Evolutionary conservation across 2,888 invertebrate genomes (phyloP).

Genomic region (Drosophila robusta): DNA sequence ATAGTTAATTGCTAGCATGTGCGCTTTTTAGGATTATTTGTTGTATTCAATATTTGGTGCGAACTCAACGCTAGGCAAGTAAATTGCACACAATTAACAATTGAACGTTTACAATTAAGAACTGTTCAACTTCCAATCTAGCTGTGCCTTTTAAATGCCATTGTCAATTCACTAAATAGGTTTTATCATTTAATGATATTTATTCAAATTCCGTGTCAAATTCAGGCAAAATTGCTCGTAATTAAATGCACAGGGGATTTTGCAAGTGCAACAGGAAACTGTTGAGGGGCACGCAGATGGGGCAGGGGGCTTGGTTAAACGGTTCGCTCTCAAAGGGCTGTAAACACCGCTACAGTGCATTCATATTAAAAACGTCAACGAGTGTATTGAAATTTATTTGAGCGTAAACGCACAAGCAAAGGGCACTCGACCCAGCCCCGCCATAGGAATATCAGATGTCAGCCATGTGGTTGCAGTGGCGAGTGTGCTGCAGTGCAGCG

Average conservation of each 20-base stretch:
- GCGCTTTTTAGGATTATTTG: neutral
- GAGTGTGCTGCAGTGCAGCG: slow-evolving; percentile 11
- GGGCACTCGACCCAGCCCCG: slow-evolving; percentile 25
- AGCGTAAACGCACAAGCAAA: slow-evolving; percentile 32
- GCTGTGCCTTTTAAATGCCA: neutral
- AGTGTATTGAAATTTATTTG: slow-evolving; percentile 57
- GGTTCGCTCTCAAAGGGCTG: slow-evolving; percentile 33
- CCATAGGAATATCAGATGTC: slow-evolving; percentile 30
- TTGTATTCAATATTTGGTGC: neutral
- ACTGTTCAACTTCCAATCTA: too few relatives aligned
- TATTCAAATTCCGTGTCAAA: slow-evolving; percentile 17
- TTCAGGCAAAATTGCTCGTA: slow-evolving; percentile 31
- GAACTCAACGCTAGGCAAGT: too few relatives aligned
- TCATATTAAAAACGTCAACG: slow-evolving; percentile 25
- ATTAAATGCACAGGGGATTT: slow-evolving; percentile 26
- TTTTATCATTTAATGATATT: neutral
- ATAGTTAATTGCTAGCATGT: neutral
- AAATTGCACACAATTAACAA: neutral
- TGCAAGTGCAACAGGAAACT: slow-evolving; percentile 12
- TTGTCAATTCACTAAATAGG: slow-evolving; percentile 1
- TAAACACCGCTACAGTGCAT: slow-evolving; percentile 34
- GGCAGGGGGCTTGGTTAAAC: slow-evolving; percentile 32
- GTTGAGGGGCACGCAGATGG: neutral
- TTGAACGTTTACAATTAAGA: neutral
- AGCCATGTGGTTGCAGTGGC: slow-evolving; percentile 23